Evolutionary conservation across 92 coral and sea anemone genomes (phyloP), one percentile per base, ranked within the genome.

Genomic region (Porites divaricata): DNA sequence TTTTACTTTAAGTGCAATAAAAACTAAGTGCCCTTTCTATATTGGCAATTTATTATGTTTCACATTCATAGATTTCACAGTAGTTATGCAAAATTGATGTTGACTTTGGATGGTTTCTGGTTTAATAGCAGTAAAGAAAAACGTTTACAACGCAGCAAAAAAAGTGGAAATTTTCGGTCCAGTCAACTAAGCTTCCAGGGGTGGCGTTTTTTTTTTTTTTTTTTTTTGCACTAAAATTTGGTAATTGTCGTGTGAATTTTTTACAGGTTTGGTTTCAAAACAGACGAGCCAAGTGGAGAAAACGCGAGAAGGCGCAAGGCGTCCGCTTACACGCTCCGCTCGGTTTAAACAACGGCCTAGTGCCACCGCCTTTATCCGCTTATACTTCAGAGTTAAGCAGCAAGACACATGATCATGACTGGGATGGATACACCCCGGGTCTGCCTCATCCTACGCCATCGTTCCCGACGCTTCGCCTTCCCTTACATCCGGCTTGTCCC

Each of bases 321-420:
- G 92, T 96, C 6, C 90, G 99, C 0, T 76, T 95, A 0, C 99
- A 96, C 69, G 98, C 99, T 23, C 98, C 99, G 7, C 86, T 96
- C n/a, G 96, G 97, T 19, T 80, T 94, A 15, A 86, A 80, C 54
- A 94, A 94, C 75, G 84, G 85, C 21, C 20, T 94, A 11, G 92
- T 94, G 2, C 98, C 98, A 2, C 94, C 98, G 5, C 98, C 94
- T 0, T 70, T 92, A 61, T 84, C 95, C 8, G 76, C 93, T 4
- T 94, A 89, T 81, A 69, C 98, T 2, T 49, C 91, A 61, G 95
- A 94, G 49, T 58, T 91, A 65, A 25, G 70, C 9, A 74, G 78
- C 70, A 91, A 89, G 78, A 79, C 87, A 5, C 88, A 61, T 54
- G 98, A 94, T 21, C 81, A 83, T 12, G 89, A 83, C 22, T 94